A percentile compares a stretch with the other conserved stretches of the same genome.
These are phyloP conservation scores for Sminthurides bifidus DNA, from an alignment of 1,140 invertebrate species.

Conservation along the genomic window DNA sequence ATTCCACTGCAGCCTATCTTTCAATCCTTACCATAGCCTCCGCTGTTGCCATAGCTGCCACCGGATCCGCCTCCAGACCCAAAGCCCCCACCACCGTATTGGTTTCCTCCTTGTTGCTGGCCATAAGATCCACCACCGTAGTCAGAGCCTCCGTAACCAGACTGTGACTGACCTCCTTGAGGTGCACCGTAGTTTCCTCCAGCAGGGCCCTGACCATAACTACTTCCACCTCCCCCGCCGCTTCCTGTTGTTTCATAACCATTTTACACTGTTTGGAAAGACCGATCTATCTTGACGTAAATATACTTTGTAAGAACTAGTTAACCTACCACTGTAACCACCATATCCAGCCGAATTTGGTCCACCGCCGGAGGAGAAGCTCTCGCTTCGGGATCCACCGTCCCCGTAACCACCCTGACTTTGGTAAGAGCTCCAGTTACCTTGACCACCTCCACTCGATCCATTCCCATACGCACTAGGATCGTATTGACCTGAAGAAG, in stretches of 20 bases:
- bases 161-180: constrained; percentile 19
- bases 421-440: constrained; percentile 13
- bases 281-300: too few species aligned
- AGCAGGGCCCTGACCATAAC: constrained; percentile 13
- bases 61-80: constrained; percentile 25
- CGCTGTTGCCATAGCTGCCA: constrained; percentile 18
- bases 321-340: not conserved
- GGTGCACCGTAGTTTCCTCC: constrained; percentile 17
- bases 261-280: not conserved
- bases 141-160: constrained; percentile 22
- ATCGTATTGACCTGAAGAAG: constrained; percentile 2
- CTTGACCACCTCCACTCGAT: constrained; percentile 1
- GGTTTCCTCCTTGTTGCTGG: constrained; percentile 19
- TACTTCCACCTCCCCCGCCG: constrained; percentile 1
- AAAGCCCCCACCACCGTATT: constrained; percentile 22
- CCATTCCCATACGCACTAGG: constrained; percentile 12
- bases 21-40: constrained; percentile 8
- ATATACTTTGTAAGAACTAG: too few species aligned
- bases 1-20: too few species aligned
- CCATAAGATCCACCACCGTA: constrained; percentile 17
- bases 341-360: constrained; percentile 6
- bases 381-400: not conserved
- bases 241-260: not conserved
- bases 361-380: not conserved
- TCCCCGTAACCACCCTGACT: constrained; percentile 7